Conservation (phyloP, 2,113 vertebrate species). For the Ctenodactylus gundi region DNA sequence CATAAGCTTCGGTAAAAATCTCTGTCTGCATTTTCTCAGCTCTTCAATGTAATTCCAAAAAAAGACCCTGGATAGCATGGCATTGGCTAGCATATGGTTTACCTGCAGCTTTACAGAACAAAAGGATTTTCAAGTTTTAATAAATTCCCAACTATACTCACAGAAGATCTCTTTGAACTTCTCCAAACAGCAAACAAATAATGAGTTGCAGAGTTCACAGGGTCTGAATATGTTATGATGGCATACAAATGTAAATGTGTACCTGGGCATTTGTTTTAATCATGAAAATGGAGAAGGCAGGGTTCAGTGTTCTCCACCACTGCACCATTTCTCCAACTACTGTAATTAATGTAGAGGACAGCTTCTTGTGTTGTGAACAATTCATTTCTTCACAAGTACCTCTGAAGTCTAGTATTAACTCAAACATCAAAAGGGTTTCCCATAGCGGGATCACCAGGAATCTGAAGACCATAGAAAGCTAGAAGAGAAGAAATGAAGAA, state of each 20-base stretch:
- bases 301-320: not conserved
- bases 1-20: slow-evolving; percentile 27
- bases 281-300: slow-evolving; percentile 14
- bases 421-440: not conserved
- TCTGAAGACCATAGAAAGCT: not conserved
- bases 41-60: slow-evolving; percentile 29
- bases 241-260: not conserved
- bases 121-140: slow-evolving; percentile 48
- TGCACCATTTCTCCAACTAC: not conserved
- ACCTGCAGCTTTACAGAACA: slow-evolving; percentile 55
- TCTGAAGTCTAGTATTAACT: not conserved
- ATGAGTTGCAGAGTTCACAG: not conserved
- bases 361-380: not conserved
- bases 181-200: slow-evolving; percentile 40
- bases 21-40: slow-evolving; percentile 11
- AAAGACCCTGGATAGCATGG: not conserved
- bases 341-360: not conserved
- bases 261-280: not conserved
- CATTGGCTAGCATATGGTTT: not conserved
- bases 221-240: slow-evolving; percentile 24
- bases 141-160: slow-evolving; percentile 39
- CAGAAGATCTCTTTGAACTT: slow-evolving; percentile 24
- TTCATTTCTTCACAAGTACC: not conserved
- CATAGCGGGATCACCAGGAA: not conserved
- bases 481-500: not conserved